Evolutionary conservation across 1,140 invertebrate species (phyloP).

Genomic region (Heliconius eleuchia): DNA sequence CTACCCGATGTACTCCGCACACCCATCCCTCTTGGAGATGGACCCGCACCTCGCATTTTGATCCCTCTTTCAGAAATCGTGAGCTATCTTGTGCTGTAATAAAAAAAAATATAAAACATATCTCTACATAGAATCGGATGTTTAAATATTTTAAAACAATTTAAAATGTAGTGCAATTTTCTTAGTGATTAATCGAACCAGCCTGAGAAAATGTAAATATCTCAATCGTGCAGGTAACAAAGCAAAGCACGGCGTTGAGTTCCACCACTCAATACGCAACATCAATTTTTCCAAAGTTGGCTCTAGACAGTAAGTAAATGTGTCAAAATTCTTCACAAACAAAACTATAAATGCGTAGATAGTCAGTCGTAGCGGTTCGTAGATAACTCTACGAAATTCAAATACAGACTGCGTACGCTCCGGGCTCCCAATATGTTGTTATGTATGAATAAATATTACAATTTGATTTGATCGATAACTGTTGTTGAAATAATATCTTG

Average conservation of each 20-base stretch:
- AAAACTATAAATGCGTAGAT: constrained; percentile 13
- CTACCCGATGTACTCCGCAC: constrained; percentile 45
- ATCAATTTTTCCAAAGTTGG: no score
- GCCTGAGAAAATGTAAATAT: no score
- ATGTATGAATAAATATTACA: neutral
- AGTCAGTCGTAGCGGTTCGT: constrained; percentile 26
- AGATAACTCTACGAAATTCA: constrained; percentile 28
- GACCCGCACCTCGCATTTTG: constrained; percentile 35
- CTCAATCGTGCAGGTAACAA: no score
- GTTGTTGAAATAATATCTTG: neutral
- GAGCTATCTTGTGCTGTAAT: neutral
- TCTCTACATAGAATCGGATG: neutral
- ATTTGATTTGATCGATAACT: neutral
- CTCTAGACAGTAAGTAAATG: neutral
- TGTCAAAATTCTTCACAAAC: neutral
- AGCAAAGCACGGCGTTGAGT: no score
- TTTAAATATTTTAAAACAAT: neutral
- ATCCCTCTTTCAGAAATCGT: neutral
- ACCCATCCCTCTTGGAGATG: constrained; percentile 48
- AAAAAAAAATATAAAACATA: neutral
- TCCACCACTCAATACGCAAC: no score
- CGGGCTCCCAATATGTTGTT: constrained; percentile 2
- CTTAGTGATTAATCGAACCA: no score
- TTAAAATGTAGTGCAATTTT: no score
- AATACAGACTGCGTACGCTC: constrained; percentile 20